phyloP scores from a whole-genome alignment of 2,888 invertebrate species.

The Tanypteryx hageni region DNA sequence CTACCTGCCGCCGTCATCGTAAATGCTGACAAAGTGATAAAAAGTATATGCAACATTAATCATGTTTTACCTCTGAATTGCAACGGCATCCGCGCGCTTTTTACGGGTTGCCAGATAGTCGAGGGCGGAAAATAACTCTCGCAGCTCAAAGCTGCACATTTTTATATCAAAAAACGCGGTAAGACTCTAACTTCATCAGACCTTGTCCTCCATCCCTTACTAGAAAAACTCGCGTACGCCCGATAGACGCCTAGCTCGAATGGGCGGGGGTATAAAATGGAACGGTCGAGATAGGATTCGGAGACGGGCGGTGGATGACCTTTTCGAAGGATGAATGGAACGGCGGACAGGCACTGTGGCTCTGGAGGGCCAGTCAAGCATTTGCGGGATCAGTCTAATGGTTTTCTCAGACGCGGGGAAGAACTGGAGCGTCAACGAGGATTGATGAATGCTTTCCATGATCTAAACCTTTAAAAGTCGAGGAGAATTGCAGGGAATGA shows the following conservation, averaged over 20 bases:
- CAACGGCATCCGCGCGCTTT: no score
- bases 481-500: not conserved
- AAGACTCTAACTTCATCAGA: no score
- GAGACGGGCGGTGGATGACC: not conserved
- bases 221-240: no score
- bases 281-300: not conserved
- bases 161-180: no score
- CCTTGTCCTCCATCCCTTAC: no score
- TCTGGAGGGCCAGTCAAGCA: not conserved
- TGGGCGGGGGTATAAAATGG: not conserved
- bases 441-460: constrained; percentile 12
- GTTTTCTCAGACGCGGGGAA: constrained; percentile 12
- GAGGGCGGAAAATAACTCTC: no score
- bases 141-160: no score
- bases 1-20: no score
- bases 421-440: constrained; percentile 14
- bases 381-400: not conserved
- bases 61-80: no score
- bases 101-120: no score
- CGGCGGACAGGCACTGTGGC: not conserved
- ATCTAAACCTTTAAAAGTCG: not conserved
- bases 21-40: no score
- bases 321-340: not conserved
- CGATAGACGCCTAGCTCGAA: not conserved
- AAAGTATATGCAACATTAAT: no score